A percentile compares a stretch with the other conserved stretches of the same genome.
These are phyloP conservation scores for mouse (Mus musculus) DNA, from an alignment of 2,113 vertebrate genomes.

Conservation along the genomic window GRCm39 chr9:94563501-94564000, in stretches of 20 bases:
- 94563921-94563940: no score
- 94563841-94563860: background rate
- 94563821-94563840: background rate
- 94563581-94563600: background rate
- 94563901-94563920: no score
- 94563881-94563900: background rate
- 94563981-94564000: background rate
- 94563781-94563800: background rate
- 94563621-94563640: background rate
- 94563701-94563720: background rate
- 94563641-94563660: background rate
- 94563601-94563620: no score
- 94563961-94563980: background rate
- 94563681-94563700: background rate
- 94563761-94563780: background rate
- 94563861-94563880: no score
- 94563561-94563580: background rate
- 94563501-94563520: background rate
- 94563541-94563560: slow-evolving; percentile 1
- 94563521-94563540: background rate
- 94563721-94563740: background rate
- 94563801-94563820: background rate
- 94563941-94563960: background rate
- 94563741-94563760: background rate
- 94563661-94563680: background rate